Evolutionary conservation across 2,797 vertebrate species (phyloP), one percentile per base, ranked within the genome.

Genomic region (Tapera naevia): DNA sequence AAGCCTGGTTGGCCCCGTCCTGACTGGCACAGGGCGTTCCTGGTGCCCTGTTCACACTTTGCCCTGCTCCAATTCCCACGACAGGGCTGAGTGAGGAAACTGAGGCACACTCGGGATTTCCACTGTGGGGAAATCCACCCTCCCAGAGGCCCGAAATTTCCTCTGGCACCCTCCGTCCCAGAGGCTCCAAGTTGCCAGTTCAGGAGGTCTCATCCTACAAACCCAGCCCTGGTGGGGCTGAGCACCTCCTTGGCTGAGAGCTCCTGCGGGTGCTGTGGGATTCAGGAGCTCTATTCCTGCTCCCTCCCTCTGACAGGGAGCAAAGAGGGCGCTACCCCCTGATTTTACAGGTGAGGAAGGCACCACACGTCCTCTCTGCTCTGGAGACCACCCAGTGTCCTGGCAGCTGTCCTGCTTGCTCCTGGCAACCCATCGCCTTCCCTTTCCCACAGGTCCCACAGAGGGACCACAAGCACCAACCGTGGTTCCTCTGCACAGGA

Each of bases 221-320:
- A 61, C 10, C 3, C 10, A n/a, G 18, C 33, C 6, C 5, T 1
- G 3, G 9, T 0, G 17, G 14, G 37, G 39, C 61, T 85, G 75
- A 46, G 75, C 35, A 60, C 2, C 5, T 23, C 17, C 13, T 35
- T 15, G 37, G 14, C 0, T 56, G 21, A n/a, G 37, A 41, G 10
- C 28, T 67, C 43, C 61, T 6, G 18, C n/a, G 32, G 11, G 19
- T 35, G 32, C 48, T 11, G 1, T 12, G 69, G 50, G 35, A 58
- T 14, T 24, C 41, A 32, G 19, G 51, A 39, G 48, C 11, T 18
- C 17, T 39, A 11, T 51, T 66, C 23, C 23, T 46, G 35, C 41
- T 39, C 30, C 10, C 21, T 78, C 10, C 10, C 27, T 62, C 54
- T 24, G 24, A 43, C 19, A 43, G 32, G 46, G 46, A 53, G 33